Evolutionary conservation across 1,140 invertebrate species (phyloP).

Genomic region (Elysia chlorotica): DNA sequence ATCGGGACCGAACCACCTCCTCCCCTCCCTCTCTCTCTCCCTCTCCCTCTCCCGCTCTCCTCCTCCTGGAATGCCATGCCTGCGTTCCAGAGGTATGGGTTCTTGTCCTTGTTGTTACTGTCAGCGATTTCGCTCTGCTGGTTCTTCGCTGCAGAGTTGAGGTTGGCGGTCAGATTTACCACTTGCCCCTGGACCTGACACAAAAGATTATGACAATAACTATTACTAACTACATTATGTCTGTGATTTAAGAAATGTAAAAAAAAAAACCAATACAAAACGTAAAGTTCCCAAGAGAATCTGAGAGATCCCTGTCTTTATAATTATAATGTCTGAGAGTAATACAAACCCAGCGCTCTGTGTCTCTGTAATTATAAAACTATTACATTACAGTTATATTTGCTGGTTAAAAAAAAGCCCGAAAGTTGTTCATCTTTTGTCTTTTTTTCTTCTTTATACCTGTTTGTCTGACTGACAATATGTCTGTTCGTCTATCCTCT

Average conservation of each 20-base stretch:
- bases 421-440: neutral
- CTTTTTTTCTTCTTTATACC: neutral
- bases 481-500: neutral
- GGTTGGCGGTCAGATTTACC: slow-evolving; percentile 2
- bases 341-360: neutral
- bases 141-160: neutral
- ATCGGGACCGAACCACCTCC: no score
- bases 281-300: neutral
- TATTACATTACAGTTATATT: neutral
- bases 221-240: neutral
- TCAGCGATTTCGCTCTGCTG: neutral
- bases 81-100: neutral
- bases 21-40: no score
- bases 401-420: neutral
- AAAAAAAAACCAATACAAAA: neutral
- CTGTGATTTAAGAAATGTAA: neutral
- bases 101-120: neutral
- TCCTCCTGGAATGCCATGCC: neutral
- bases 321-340: no score
- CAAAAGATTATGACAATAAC: neutral
- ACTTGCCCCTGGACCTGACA: slow-evolving; percentile 10
- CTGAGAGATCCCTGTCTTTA: neutral
- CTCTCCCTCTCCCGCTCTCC: neutral
- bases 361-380: neutral
- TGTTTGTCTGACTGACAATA: neutral